phyloP scores from a whole-genome alignment of 1,140 invertebrate genomes.

The Armadillidium nasatum region DNA sequence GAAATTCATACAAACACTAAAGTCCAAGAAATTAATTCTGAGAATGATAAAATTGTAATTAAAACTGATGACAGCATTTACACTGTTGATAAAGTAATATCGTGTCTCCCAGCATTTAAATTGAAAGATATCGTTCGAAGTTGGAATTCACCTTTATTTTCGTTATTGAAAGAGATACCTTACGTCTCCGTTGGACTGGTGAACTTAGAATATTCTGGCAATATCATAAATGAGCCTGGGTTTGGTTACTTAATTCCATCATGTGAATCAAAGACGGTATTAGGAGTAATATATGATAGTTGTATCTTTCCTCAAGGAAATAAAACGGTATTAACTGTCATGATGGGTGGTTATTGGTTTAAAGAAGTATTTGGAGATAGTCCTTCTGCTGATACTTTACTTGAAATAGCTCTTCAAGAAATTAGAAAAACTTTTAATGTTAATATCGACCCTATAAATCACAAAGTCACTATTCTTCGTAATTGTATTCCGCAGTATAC shows the following conservation, averaged over 20 bases:
- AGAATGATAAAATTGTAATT: too few species aligned
- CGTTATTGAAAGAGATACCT: conserved; percentile 56
- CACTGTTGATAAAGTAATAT: too few species aligned
- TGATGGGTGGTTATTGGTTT: conserved; percentile 57
- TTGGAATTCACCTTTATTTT: conserved; percentile 54
- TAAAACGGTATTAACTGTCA: conserved; percentile 68
- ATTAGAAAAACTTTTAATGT: conserved; percentile 70
- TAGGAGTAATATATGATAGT: conserved; percentile 58
- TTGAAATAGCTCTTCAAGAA: conserved; percentile 64
- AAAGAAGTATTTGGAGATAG: too few species aligned
- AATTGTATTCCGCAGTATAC: conserved; percentile 90
- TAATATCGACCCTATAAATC: conserved; percentile 58
- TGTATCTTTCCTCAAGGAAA: too few species aligned
- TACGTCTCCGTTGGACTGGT: conserved; percentile 62
- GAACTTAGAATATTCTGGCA: conserved; percentile 66
- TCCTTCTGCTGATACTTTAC: conserved; percentile 53
- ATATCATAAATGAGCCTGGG: conserved; percentile 60
- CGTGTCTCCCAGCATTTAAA: too few species aligned
- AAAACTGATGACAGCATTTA: too few species aligned
- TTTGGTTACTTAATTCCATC: conserved; percentile 90
- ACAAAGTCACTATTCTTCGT: conserved; percentile 64
- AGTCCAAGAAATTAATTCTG: too few species aligned
- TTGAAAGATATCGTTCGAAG: conserved; percentile 1
- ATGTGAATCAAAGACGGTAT: conserved; percentile 65
- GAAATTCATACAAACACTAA: too few species aligned